phyloP scores from a whole-genome alignment of 2,113 vertebrate genomes.

The Oncorhynchus gorbuscha region DNA sequence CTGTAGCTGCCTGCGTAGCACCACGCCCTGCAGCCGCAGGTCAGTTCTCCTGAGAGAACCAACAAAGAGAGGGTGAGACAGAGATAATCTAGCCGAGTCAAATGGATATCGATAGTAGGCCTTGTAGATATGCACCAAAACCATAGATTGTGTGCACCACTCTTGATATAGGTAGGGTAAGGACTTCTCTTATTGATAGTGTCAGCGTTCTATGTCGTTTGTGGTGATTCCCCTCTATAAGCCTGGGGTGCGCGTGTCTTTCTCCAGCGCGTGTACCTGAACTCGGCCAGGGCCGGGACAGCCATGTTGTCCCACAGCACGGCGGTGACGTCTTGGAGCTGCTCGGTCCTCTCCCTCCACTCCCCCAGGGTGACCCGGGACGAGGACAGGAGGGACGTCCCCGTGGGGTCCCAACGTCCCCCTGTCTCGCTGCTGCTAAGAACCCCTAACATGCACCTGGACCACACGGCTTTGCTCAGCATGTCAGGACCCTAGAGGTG shows the following conservation, averaged over 20 bases:
- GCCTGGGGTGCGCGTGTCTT: neutral
- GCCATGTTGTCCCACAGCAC: conserved; percentile 89
- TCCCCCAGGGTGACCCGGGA: conserved; percentile 86
- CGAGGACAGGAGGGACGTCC: conserved; percentile 75
- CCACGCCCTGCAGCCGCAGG: conserved; percentile 79
- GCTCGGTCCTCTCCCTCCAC: conserved; percentile 84
- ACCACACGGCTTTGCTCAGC: conserved; percentile 86
- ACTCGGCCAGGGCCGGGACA: conserved; percentile 77
- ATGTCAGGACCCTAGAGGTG: conserved; percentile 83
- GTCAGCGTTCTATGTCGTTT: too few relatives aligned
- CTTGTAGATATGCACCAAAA: too few relatives aligned
- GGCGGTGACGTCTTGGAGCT: conserved; percentile 82
- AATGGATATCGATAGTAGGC: neutral
- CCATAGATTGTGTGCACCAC: too few relatives aligned
- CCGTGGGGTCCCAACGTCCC: conserved; percentile 78
- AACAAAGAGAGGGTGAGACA: neutral
- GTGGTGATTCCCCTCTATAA: too few relatives aligned
- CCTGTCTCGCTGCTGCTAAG: conserved; percentile 77
- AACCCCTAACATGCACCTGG: conserved; percentile 87
- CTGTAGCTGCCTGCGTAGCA: conserved; percentile 81
- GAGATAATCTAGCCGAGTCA: neutral
- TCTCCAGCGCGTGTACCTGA: conserved; percentile 76
- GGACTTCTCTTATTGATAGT: too few relatives aligned
- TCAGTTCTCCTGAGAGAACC: conserved; percentile 75
- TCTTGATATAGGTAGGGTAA: too few relatives aligned